Evolutionary conservation across 1,140 invertebrate genomes (phyloP).

Genomic region (Stegodyphus dumicola): DNA sequence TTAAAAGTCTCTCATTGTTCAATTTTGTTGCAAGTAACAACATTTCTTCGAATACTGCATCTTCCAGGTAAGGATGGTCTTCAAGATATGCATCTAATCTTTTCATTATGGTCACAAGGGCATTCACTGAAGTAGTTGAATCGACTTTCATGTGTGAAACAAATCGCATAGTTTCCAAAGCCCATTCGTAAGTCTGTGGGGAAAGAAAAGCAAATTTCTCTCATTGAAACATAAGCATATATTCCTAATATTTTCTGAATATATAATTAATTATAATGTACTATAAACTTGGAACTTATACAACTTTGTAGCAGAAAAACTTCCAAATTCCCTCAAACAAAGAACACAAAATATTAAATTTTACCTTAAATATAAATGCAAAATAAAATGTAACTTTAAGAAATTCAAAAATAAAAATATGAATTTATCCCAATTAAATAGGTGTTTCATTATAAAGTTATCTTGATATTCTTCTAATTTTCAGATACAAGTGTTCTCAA

Average conservation of each 20-base stretch:
- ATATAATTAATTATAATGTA: too few relatives aligned
- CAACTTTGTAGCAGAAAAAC: too few relatives aligned
- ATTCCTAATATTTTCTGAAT: too few relatives aligned
- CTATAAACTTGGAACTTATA: too few relatives aligned
- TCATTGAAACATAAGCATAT: too few relatives aligned
- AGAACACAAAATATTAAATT: not conserved
- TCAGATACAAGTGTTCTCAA: too few relatives aligned
- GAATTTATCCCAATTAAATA: too few relatives aligned
- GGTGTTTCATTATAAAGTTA: too few relatives aligned
- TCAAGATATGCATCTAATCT: constrained; percentile 72
- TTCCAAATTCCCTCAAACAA: not conserved
- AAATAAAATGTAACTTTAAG: not conserved
- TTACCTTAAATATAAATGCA: not conserved
- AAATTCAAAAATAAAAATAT: too few relatives aligned
- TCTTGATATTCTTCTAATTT: too few relatives aligned
- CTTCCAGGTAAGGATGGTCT: constrained; percentile 74
- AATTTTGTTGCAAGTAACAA: constrained; percentile 78
- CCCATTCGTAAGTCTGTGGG: constrained; percentile 78
- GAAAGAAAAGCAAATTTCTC: too few relatives aligned
- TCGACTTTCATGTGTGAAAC: constrained; percentile 75
- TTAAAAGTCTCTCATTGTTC: constrained; percentile 78
- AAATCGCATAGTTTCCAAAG: constrained; percentile 76
- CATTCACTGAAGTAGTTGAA: constrained; percentile 69
- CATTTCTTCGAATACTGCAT: constrained; percentile 78
- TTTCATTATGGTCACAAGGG: constrained; percentile 68